Evolutionary conservation across 2,888 invertebrate species (phyloP).

Genomic region (Sylvicola fuscatus): DNA sequence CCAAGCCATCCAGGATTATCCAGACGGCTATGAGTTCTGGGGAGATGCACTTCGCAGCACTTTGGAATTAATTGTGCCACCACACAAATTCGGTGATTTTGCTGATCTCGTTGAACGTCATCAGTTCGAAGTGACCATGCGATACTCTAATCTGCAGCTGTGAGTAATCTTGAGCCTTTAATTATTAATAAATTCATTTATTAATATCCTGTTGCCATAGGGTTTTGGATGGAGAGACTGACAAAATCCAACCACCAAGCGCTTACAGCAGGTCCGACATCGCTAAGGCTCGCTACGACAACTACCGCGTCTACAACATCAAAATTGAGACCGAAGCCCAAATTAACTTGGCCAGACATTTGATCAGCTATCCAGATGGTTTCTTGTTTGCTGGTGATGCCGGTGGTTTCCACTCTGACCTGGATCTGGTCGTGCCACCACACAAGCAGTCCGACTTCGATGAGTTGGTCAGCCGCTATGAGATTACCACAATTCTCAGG

Average conservation of each 20-base stretch:
- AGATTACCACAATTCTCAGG: constrained; percentile 12
- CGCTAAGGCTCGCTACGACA: constrained; percentile 17
- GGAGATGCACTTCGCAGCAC: constrained; percentile 7
- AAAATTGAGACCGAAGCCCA: constrained; percentile 28
- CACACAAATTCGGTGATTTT: constrained; percentile 15
- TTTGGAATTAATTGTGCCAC: constrained; percentile 28
- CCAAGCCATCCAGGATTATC: constrained; percentile 15
- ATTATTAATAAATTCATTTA: too few relatives aligned
- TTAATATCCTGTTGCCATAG: too few relatives aligned
- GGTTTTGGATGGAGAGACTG: too few relatives aligned
- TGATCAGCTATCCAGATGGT: background rate
- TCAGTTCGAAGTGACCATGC: constrained; percentile 12
- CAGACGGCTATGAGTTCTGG: constrained; percentile 9
- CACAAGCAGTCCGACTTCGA: constrained; percentile 14
- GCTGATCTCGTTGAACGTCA: constrained; percentile 11
- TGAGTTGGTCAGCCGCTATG: constrained; percentile 11
- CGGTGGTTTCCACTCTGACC: constrained; percentile 9
- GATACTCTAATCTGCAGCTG: constrained; percentile 20
- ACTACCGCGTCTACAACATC: constrained; percentile 17
- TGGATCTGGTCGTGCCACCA: constrained; percentile 30
- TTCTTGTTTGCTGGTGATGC: constrained; percentile 13
- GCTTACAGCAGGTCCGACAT: too few relatives aligned
- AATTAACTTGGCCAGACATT: constrained; percentile 14
- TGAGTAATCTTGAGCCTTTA: constrained; percentile 9
- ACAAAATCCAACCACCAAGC: too few relatives aligned